Evolutionary conservation across 35 echinoderm and acorn worm genomes (phyloP).

Genomic region (Diadema setosum): DNA sequence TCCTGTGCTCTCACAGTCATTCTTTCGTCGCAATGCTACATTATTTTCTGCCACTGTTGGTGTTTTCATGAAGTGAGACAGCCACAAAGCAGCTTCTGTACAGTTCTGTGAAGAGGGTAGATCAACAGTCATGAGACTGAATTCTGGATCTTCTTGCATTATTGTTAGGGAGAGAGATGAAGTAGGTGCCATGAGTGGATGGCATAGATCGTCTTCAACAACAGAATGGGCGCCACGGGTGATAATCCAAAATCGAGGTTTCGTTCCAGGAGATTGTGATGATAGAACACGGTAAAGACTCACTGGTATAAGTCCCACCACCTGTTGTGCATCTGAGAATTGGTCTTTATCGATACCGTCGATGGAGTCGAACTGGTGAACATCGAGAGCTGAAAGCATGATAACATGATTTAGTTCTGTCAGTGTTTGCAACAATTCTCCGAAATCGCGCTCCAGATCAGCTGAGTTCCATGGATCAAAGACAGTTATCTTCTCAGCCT

Average conservation of each 20-base stretch:
- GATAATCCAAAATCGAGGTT: conserved; percentile 80
- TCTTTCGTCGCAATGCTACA: conserved; percentile 68
- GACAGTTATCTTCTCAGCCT: conserved; percentile 84
- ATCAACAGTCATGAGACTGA: conserved; percentile 74
- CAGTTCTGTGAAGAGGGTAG: conserved; percentile 58
- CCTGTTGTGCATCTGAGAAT: conserved; percentile 68
- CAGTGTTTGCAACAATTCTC: conserved; percentile 74
- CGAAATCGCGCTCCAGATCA: conserved; percentile 75
- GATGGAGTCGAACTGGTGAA: conserved; percentile 46
- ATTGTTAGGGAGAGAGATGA: conserved; percentile 73
- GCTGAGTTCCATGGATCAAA: conserved; percentile 76
- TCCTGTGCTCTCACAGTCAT: conserved; percentile 53
- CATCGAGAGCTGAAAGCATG: conserved; percentile 77
- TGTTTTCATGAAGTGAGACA: conserved; percentile 77
- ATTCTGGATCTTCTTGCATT: conserved; percentile 97
- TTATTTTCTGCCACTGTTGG: conserved; percentile 80
- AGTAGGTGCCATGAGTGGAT: conserved; percentile 75
- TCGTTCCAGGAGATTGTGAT: conserved; percentile 52
- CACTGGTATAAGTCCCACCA: conserved; percentile 60
- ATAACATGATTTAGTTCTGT: conserved; percentile 81
- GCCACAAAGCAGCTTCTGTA: conserved; percentile 72
- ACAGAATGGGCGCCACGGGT: conserved; percentile 89
- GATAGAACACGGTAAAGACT: conserved; percentile 66
- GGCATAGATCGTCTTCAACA: conserved; percentile 64
- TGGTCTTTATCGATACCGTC: conserved; percentile 54